phyloP scores from a whole-genome alignment of 1,140 invertebrate species.

The Drosophila aff. region DNA sequence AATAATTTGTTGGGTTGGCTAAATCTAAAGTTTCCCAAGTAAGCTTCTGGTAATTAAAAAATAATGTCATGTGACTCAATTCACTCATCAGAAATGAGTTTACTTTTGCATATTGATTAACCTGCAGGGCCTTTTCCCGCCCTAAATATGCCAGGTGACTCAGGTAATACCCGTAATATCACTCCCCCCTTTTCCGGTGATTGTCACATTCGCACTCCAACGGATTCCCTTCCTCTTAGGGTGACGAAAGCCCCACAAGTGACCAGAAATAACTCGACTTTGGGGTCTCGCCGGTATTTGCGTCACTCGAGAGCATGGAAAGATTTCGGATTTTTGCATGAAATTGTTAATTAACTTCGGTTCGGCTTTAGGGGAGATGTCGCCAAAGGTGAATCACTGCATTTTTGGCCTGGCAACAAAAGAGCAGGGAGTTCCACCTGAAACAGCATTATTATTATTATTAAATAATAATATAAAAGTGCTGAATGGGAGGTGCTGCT shows the following conservation, averaged over 20 bases:
- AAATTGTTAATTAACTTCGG: conserved; percentile 62
- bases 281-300: conserved; percentile 3
- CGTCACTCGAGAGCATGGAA: conserved; percentile 40
- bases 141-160: conserved; percentile 14
- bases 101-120: conserved; percentile 11
- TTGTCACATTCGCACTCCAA: conserved; percentile 11
- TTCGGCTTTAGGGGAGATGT: conserved; percentile 36
- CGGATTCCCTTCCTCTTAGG: not conserved
- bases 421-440: conserved; percentile 17
- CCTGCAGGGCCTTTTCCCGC: conserved; percentile 10
- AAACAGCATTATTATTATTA: not conserved
- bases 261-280: conserved; percentile 28
- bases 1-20: not conserved
- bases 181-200: conserved; percentile 10
- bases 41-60: not conserved
- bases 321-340: conserved; percentile 56
- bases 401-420: conserved; percentile 30
- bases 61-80: conserved; percentile 4
- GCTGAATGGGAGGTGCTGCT: conserved; percentile 21
- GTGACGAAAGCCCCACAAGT: conserved; percentile 11
- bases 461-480: conserved; percentile 20
- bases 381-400: conserved; percentile 60
- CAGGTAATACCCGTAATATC: conserved; percentile 13
- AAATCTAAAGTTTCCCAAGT: not conserved
- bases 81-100: conserved; percentile 11